Evolutionary conservation across 1,140 invertebrate species (phyloP).

Genomic region (Cyrtorhinus lividipennis): DNA sequence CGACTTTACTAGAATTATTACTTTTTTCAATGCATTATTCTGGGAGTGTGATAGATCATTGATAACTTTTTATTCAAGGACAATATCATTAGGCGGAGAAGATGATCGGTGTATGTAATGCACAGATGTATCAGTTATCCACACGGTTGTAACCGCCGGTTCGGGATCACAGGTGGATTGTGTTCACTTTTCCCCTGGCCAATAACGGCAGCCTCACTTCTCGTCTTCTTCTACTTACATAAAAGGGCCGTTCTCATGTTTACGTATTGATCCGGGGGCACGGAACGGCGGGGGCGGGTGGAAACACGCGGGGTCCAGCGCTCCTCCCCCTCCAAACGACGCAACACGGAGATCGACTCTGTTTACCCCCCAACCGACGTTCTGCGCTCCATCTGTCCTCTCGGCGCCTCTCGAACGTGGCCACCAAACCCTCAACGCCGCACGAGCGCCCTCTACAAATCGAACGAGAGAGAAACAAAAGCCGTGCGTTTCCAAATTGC

Average conservation of each 20-base stretch:
- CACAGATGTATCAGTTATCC: too few species aligned
- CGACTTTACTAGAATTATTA: too few species aligned
- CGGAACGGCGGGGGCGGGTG: background rate
- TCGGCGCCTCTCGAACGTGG: background rate
- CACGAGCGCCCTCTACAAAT: too few species aligned
- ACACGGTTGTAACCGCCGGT: too few species aligned
- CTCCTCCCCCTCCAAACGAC: background rate
- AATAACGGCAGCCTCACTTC: background rate
- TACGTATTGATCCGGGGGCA: constrained; percentile 15
- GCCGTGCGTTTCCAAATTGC: background rate
- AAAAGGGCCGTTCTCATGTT: constrained; percentile 1
- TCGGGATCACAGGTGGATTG: background rate
- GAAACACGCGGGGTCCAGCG: background rate
- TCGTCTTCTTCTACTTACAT: background rate
- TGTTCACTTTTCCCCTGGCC: background rate
- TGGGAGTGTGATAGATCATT: too few species aligned
- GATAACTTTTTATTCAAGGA: too few species aligned
- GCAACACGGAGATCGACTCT: background rate
- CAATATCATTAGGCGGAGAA: too few species aligned
- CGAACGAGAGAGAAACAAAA: too few species aligned
- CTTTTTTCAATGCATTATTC: too few species aligned
- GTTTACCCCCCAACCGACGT: background rate
- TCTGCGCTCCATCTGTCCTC: constrained; percentile 2
- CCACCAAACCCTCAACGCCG: background rate
- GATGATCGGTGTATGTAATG: too few species aligned